Evolutionary conservation across 2,797 vertebrate species (phyloP).

Genomic region (Mus caroli): DNA sequence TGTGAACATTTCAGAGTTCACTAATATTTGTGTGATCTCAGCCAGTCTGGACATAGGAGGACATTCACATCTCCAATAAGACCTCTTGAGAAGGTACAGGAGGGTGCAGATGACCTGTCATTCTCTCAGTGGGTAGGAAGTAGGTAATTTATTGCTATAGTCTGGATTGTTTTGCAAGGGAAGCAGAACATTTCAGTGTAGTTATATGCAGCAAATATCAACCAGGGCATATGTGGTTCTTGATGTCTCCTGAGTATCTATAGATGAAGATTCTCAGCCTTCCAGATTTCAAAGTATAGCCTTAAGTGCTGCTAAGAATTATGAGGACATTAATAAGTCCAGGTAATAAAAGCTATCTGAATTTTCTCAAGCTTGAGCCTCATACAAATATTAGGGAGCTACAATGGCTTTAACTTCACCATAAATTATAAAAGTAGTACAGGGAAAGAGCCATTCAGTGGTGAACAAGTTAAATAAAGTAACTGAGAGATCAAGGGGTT

Average conservation of each 20-base stretch:
- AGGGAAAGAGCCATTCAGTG: background rate
- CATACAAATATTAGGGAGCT: background rate
- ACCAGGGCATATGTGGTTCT: background rate
- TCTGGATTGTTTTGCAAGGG: background rate
- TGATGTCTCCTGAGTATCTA: background rate
- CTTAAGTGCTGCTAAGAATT: background rate
- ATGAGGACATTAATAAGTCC: background rate
- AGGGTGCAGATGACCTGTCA: background rate
- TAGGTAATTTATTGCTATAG: background rate
- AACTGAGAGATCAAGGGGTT: background rate
- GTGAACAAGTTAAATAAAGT: background rate
- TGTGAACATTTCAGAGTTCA: background rate
- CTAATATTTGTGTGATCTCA: background rate
- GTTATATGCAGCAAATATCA: background rate
- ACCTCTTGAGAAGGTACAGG: background rate
- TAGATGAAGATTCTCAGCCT: background rate
- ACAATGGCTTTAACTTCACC: background rate
- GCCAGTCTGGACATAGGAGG: background rate
- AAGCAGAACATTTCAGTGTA: background rate
- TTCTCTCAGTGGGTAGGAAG: background rate
- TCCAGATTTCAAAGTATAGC: background rate
- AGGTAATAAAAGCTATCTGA: background rate
- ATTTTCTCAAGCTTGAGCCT: slow-evolving; percentile 10
- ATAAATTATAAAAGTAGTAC: background rate
- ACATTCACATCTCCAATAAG: background rate